phyloP scores from a whole-genome alignment of 2,113 vertebrate species.

The Lonchura striata region DNA sequence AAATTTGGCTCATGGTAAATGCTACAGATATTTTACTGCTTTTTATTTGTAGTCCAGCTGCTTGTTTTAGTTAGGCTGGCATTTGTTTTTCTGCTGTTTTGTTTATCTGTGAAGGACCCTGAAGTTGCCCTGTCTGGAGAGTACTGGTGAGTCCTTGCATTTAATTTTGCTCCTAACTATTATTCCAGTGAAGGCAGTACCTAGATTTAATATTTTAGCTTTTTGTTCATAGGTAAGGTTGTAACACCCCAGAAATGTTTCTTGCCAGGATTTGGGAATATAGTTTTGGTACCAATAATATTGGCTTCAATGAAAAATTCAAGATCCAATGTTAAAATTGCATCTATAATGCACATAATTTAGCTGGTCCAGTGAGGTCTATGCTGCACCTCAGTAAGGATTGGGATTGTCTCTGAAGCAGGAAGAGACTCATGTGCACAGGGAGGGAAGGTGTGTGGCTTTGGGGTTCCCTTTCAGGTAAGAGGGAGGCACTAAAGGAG shows the following conservation, averaged over 20 bases:
- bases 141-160: background rate
- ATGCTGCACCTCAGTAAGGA: background rate
- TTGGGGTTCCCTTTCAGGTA: background rate
- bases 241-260: background rate
- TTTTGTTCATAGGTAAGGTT: background rate
- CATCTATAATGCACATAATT: fast-evolving
- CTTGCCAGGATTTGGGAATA: background rate
- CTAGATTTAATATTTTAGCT: background rate
- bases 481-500: background rate
- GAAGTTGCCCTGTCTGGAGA: background rate
- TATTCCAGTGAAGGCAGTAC: background rate
- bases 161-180: background rate
- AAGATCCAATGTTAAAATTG: background rate
- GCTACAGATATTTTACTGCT: background rate
- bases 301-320: background rate
- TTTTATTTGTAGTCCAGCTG: background rate
- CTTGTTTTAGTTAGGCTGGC: background rate
- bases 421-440: background rate
- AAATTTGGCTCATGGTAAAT: background rate
- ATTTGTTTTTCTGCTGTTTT: background rate
- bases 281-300: background rate
- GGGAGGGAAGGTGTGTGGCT: background rate
- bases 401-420: background rate
- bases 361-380: background rate
- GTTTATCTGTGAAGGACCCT: background rate